These are phyloP conservation scores for Pitangus sulphuratus DNA, from an alignment of 2,797 vertebrate species.

Conservation along the genomic window DNA sequence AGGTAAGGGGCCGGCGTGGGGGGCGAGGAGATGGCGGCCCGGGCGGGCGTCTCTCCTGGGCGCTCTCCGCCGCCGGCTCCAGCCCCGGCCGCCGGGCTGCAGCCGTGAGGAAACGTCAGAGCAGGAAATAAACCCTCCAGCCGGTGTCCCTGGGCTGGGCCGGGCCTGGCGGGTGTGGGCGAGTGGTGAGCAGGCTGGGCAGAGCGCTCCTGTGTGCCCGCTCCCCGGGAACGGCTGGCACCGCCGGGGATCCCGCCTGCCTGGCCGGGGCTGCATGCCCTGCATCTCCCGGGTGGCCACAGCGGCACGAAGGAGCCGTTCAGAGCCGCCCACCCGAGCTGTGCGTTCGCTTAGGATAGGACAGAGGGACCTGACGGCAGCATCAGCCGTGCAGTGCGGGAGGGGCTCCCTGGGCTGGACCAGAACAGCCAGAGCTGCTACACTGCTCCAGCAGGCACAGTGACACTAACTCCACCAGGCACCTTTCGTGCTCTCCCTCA, in stretches of 20 bases:
- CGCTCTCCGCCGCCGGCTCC: too few species aligned
- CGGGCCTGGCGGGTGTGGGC: not conserved
- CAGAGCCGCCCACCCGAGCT: accelerated
- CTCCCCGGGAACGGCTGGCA: accelerated
- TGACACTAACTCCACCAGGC: not conserved
- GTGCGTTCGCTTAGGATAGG: accelerated
- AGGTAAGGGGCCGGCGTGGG: conserved; percentile 72
- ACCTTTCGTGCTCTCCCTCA: not conserved
- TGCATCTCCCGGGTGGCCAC: accelerated
- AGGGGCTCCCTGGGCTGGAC: accelerated
- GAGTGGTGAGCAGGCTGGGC: accelerated
- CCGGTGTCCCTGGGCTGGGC: not conserved
- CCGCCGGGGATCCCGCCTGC: accelerated
- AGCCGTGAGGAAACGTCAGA: accelerated
- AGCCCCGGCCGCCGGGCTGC: not conserved
- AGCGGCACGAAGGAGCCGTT: accelerated
- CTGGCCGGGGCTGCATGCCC: accelerated
- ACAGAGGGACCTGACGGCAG: accelerated
- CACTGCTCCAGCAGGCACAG: accelerated
- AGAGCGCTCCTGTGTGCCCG: accelerated
- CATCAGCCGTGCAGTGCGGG: accelerated
- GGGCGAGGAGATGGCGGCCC: accelerated
- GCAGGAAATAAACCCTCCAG: accelerated
- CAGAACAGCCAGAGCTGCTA: accelerated
- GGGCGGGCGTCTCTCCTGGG: not conserved